Conservation (phyloP, 2,797 vertebrate genomes). For the Gambusia yucatana region DNA sequence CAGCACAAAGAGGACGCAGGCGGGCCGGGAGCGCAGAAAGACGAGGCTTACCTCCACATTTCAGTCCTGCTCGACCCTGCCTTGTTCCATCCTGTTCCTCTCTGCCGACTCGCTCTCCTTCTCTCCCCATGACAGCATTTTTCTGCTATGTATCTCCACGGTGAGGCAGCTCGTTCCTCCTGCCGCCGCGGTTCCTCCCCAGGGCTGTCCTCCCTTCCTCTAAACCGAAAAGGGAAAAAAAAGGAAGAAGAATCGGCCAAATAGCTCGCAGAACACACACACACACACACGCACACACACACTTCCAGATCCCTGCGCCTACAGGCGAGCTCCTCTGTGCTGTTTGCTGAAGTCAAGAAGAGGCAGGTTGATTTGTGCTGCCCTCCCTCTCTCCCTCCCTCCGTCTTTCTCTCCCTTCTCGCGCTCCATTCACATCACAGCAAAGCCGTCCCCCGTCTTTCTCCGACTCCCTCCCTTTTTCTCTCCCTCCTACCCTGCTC, state of each 20-base stretch:
- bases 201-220: conserved; percentile 64
- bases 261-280: conserved; percentile 19
- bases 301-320: conserved; percentile 61
- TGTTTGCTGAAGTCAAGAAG: conserved; percentile 76
- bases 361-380: conserved; percentile 83
- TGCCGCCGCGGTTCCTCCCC: conserved; percentile 62
- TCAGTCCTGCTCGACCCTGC: conserved; percentile 77
- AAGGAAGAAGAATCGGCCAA: conserved; percentile 55
- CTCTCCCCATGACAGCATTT: conserved; percentile 81
- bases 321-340: conserved; percentile 55
- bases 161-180: conserved; percentile 60
- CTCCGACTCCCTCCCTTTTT: conserved; percentile 53
- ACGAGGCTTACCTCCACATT: conserved; percentile 80
- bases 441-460: conserved; percentile 75
- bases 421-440: conserved; percentile 83
- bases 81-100: conserved; percentile 79
- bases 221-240: conserved; percentile 37
- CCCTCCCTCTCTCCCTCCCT: conserved; percentile 74
- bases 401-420: conserved; percentile 57
- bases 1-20: conserved; percentile 45
- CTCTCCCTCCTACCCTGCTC: conserved; percentile 46
- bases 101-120: conserved; percentile 74
- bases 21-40: conserved; percentile 43
- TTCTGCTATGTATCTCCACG: conserved; percentile 77
- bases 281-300: conserved; percentile 41